Conservation (phyloP, 2,888 invertebrate genomes). For the Netelia inedita region DNA sequence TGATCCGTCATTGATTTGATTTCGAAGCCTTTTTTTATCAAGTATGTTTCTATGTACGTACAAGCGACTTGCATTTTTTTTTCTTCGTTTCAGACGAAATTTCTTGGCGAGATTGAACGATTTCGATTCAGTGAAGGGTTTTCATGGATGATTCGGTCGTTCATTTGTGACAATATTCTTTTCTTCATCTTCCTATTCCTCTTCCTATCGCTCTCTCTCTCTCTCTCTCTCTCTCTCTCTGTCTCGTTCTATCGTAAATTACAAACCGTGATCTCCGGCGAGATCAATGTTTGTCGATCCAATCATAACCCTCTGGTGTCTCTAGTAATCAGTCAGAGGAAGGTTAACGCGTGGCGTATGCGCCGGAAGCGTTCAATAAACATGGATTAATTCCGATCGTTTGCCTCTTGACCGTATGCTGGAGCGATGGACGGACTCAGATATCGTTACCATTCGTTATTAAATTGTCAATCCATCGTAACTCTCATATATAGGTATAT, state of each 20-base stretch:
- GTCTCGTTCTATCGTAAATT: not conserved
- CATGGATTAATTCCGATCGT: conserved; percentile 25
- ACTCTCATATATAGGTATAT: not conserved
- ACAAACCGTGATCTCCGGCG: not conserved
- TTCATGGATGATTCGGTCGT: not conserved
- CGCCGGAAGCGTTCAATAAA: conserved; percentile 12
- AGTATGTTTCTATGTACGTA: not conserved
- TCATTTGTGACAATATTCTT: not conserved
- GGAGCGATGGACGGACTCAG: not conserved
- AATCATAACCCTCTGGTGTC: conserved; percentile 10
- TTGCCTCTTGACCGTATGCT: not conserved
- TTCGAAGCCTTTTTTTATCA: not conserved
- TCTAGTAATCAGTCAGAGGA: conserved; percentile 42
- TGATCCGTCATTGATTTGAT: not conserved
- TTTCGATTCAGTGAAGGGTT: not conserved
- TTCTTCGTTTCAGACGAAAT: not conserved
- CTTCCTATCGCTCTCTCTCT: no score
- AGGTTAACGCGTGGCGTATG: conserved; percentile 5
- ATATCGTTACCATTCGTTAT: not conserved
- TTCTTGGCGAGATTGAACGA: not conserved
- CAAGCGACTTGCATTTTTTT: not conserved
- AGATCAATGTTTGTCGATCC: conserved; percentile 41
- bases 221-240: no score
- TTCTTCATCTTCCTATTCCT: not conserved
- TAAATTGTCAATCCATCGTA: not conserved